A percentile compares a stretch with the other conserved stretches of the same genome.
These are phyloP conservation scores for Brachymystax lenok DNA, from an alignment of 2,797 vertebrate species.

Conservation along the genomic window DNA sequence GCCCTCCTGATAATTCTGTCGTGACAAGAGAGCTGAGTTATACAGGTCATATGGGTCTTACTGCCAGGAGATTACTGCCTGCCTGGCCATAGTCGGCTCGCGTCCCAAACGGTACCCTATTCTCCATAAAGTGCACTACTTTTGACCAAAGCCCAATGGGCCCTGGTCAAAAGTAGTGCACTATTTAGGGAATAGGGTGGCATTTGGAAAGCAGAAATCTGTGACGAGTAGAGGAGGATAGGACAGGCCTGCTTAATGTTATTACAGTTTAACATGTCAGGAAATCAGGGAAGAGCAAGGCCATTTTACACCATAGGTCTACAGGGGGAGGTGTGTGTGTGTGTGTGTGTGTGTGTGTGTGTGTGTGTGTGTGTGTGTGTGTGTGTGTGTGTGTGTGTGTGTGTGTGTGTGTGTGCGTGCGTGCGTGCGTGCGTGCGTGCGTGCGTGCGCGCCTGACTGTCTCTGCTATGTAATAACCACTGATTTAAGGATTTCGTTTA, in stretches of 20 bases:
- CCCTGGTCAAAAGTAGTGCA: not conserved
- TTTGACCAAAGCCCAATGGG: not conserved
- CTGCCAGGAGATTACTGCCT: slow-evolving; percentile 60
- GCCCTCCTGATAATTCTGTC: slow-evolving; percentile 64
- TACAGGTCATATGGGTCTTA: slow-evolving; percentile 77
- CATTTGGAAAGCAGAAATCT: slow-evolving; percentile 40
- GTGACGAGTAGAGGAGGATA: slow-evolving; percentile 38
- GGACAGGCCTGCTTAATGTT: slow-evolving; percentile 57
- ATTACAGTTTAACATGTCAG: slow-evolving; percentile 47
- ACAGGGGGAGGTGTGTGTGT: not conserved
- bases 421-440: not conserved
- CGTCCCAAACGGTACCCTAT: not conserved
- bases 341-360: too few species aligned
- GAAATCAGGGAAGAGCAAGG: slow-evolving; percentile 36
- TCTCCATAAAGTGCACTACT: not conserved
- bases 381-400: too few species aligned
- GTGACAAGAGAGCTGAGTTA: slow-evolving; percentile 70
- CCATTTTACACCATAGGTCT: slow-evolving; percentile 9
- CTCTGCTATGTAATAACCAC: too few species aligned
- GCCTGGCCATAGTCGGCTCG: not conserved
- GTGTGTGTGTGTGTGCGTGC: not conserved
- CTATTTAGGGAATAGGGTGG: not conserved
- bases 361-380: too few species aligned
- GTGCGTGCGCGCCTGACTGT: not conserved
- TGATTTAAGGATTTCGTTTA: too few species aligned